These are phyloP conservation scores for Myrmecophaga tridactyla DNA, from an alignment of 2,113 vertebrate species.

Conservation along the genomic window DNA sequence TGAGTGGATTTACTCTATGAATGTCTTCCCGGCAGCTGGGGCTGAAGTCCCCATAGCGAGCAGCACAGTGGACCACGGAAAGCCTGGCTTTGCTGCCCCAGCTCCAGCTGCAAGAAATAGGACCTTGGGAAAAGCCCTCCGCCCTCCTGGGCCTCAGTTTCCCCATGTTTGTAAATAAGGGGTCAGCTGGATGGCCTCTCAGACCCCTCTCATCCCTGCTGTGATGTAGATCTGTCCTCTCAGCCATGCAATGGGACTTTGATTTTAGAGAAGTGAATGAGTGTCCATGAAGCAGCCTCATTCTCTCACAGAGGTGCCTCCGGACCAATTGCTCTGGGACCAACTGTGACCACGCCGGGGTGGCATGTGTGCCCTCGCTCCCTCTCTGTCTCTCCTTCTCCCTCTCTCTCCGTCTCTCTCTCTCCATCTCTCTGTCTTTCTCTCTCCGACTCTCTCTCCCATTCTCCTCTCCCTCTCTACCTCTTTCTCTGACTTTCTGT, in stretches of 20 bases:
- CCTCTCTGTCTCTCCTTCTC: too few species aligned
- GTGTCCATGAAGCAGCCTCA: background rate
- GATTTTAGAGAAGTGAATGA: too few species aligned
- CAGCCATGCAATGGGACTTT: background rate
- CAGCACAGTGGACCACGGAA: background rate
- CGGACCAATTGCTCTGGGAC: background rate
- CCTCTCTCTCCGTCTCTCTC: too few species aligned
- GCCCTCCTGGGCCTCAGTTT: too few species aligned
- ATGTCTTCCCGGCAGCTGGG: background rate
- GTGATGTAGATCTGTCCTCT: too few species aligned
- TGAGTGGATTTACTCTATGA: background rate
- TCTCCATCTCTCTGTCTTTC: background rate
- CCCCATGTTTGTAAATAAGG: background rate
- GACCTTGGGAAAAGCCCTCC: background rate
- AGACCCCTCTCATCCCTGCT: too few species aligned
- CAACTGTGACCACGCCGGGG: rapidly evolving
- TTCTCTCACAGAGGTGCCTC: too few species aligned
- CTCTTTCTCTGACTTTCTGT: too few species aligned
- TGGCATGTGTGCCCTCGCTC: rapidly evolving
- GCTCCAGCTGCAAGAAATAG: too few species aligned
- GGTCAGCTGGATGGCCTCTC: too few species aligned
- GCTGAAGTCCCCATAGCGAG: background rate
- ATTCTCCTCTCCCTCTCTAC: too few species aligned
- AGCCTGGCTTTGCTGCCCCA: background rate
- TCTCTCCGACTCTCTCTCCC: too few species aligned